Conservation (phyloP, 2,113 vertebrate genomes). For the Pseudolaguvia tuberculata region DNA sequence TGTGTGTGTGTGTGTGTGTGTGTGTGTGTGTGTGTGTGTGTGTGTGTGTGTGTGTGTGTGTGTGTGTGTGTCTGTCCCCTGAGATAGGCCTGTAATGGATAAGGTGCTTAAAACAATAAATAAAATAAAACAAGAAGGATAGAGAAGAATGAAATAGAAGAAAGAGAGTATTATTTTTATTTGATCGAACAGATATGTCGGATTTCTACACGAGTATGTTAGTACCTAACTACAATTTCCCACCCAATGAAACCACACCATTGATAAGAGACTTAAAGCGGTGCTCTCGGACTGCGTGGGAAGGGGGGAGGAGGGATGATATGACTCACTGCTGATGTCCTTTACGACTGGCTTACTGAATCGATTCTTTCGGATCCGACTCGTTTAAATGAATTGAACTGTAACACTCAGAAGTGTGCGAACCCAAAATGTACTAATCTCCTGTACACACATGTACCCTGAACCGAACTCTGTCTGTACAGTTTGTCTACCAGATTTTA, state of each 20-base stretch:
- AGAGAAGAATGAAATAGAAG: too few species aligned
- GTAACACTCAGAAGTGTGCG: background rate
- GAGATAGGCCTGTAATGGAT: background rate
- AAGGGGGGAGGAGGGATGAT: conserved; percentile 24
- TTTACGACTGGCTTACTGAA: conserved; percentile 13
- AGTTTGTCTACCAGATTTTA: background rate
- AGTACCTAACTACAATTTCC: background rate
- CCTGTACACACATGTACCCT: background rate
- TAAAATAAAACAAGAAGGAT: background rate
- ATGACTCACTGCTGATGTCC: conserved; percentile 26
- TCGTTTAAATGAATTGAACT: background rate
- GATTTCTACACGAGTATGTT: background rate
- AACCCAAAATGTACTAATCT: too few species aligned
- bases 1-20: background rate
- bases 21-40: conserved; percentile 8
- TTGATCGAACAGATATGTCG: too few species aligned
- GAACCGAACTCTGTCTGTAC: background rate
- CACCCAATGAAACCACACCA: background rate
- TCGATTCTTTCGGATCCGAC: conserved; percentile 3
- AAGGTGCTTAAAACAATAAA: background rate
- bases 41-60: background rate
- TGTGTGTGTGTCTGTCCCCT: background rate
- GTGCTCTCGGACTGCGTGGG: conserved; percentile 14
- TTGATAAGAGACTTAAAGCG: background rate
- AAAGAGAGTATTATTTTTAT: background rate